Base-by-base conservation (phyloP, 2,797 vertebrate genomes). In the Enteromius viviparus region DNA sequence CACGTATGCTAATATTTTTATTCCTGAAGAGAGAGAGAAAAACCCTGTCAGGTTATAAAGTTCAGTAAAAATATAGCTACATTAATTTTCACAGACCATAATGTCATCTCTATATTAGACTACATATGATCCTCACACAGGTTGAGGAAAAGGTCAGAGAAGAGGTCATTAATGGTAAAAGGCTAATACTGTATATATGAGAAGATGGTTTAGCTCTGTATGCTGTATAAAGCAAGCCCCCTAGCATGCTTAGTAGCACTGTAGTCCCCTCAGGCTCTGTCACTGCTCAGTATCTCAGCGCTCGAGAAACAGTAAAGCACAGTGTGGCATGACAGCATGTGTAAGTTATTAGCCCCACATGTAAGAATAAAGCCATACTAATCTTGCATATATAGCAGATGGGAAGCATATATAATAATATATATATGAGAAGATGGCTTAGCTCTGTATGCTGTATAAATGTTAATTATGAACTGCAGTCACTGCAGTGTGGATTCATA, bases 301-400 rank as follows among this genome's bases (percentile, higher is more conserved):
- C 66, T 51, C 29, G 51, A 75, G 32, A 58, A 78, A 76, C 81
- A 84, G 75, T 64, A 76, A 76, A 51, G 76, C 53, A 83, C 68
- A 85, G 84, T 62, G 69, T 75, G 55, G 26, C 47, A 85, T 74
- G 65, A 83, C 76, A 74, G 42, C 81, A 84, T 85, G 64, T 49
- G 80, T 80, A 82, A 84, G 87, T 85, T 81, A 85, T 87, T 79
- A 88, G 69, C 78, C 62, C 66, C 55, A 83, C 23, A 78, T 53
- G 60, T 81, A 65, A 80, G 84, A 88, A 85, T 81, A 87, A 86
- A 89, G 85, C 55, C 51, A 84, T 76, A 80, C 0, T 77, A 85
- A 90, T 53, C 69, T 65, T 85, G 89, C 85, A 72, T 84, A 86
- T 85, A 79, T 80, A 88, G 87, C 89, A 91, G 87, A 92, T 91